Evolutionary conservation across 2,113 vertebrate species (phyloP), one percentile per base, ranked within the genome.

Genomic region (Austrofundulus limnaeus): DNA sequence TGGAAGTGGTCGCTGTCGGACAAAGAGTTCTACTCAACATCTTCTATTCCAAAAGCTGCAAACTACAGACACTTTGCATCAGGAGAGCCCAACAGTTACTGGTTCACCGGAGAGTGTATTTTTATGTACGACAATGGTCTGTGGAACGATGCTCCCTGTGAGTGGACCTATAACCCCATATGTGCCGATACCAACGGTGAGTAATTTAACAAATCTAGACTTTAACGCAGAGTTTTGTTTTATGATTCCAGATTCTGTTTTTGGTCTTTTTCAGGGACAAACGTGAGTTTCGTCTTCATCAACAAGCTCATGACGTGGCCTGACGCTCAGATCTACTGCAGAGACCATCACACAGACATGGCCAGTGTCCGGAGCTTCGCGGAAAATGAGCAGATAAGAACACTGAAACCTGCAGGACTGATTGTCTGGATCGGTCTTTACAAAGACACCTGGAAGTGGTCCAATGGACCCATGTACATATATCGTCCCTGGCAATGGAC

Each of bases 391-490:
- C 4, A 37, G 41, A 1, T 78, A 12, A 14, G 4, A 1, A 0
- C 15, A 4, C 10, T 31, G 8, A 25, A 54, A 14, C 63, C 47
- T 0, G 9, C 0, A 48, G 60, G 10, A 5, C 1, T 12, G 1
- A 11, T 12, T 45, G 64, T 24, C 65, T 69, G 70, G 76, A 61
- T 66, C 31, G 65, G 76, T 34, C 61, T 74, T 20, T 55, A 20
- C 52, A 66, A 62, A 49, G 41, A 58, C 45, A 8, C 41, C 51
- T 79, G 66, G 70, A 74, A 5, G 13, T 70, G 70, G 77, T n/a
- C 21, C 0, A 50, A 52, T 1, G 56, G 61, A n/a, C 16, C 28
- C 0, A 0, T 0, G 49, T 57, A 34, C 34, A n/a, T 10, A 0
- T 66, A 56, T 19, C 65, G 43, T 12, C 38, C 24, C 51, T 66